Conservation (phyloP, 2,888 invertebrate genomes). For the Drosophila cracens region DNA sequence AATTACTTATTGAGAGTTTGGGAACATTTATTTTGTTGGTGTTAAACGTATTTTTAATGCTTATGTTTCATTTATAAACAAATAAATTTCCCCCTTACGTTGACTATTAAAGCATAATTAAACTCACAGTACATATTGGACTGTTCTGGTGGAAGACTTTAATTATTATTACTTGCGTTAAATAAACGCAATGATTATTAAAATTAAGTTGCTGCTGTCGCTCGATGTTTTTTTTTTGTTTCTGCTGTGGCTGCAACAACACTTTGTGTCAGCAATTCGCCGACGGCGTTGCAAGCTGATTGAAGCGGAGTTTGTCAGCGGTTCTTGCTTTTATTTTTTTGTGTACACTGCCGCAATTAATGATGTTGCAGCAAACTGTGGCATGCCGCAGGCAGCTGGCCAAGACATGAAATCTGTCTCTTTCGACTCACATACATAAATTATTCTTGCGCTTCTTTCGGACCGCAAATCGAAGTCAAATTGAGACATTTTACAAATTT, state of each 20-base stretch:
- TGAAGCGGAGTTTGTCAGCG: constrained; percentile 37
- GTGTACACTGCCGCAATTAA: constrained; percentile 55
- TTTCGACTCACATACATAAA: not conserved
- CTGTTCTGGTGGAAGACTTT: constrained; percentile 42
- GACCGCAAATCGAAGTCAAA: constrained; percentile 15
- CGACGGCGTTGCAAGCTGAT: constrained; percentile 52
- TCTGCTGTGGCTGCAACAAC: constrained; percentile 42
- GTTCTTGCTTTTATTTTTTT: constrained; percentile 7
- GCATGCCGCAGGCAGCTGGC: constrained; percentile 42
- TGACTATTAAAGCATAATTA: constrained; percentile 61
- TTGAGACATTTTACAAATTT: constrained; percentile 52
- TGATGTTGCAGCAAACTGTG: constrained; percentile 40
- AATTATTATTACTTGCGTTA: constrained; percentile 65
- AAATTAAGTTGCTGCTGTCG: constrained; percentile 67
- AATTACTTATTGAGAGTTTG: not conserved
- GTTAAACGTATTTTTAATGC: constrained; percentile 9
- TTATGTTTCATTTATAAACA: constrained; percentile 19
- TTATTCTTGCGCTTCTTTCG: constrained; percentile 1
- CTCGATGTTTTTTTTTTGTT: not conserved
- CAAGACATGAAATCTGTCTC: constrained; percentile 38
- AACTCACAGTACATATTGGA: constrained; percentile 45
- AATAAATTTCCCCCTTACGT: not conserved
- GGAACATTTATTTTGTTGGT: not conserved
- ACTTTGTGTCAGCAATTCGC: constrained; percentile 54
- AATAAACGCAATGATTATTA: constrained; percentile 68